These are phyloP conservation scores for Plagodis pulveraria DNA, from an alignment of 2,888 invertebrate genomes.

Conservation along the genomic window DNA sequence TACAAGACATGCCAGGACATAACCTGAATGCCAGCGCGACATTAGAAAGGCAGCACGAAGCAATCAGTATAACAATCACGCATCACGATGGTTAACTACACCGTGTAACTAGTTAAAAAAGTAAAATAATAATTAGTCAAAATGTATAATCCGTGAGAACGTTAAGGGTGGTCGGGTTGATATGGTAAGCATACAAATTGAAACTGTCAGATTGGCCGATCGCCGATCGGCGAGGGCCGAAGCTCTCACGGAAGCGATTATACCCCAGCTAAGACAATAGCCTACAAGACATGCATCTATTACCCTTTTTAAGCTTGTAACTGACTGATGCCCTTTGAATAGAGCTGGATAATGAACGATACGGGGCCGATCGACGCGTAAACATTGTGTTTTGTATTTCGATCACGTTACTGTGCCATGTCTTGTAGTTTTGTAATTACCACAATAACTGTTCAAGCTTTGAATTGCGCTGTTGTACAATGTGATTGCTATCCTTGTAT, in stretches of 20 bases:
- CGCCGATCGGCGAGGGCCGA: constrained; percentile 53
- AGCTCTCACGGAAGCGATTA: constrained; percentile 82
- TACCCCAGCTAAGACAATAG: constrained; percentile 75
- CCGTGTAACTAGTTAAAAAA: constrained; percentile 66
- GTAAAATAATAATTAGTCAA: constrained; percentile 77
- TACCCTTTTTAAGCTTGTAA: constrained; percentile 72
- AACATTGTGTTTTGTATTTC: constrained; percentile 40
- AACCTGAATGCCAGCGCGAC: constrained; percentile 34
- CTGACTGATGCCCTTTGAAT: constrained; percentile 67
- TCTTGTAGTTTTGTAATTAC: constrained; percentile 41
- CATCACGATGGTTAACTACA: constrained; percentile 61
- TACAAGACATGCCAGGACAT: constrained; percentile 35
- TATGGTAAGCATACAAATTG: constrained; percentile 73
- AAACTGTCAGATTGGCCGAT: constrained; percentile 65
- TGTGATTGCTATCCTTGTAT: too few species aligned
- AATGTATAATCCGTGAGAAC: constrained; percentile 74
- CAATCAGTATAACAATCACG: constrained; percentile 62
- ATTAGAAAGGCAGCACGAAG: constrained; percentile 44
- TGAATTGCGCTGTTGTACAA: constrained; percentile 15
- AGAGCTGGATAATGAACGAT: constrained; percentile 57
- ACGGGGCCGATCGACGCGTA: constrained; percentile 30
- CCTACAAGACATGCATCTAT: constrained; percentile 81
- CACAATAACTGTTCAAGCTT: constrained; percentile 37
- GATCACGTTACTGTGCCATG: constrained; percentile 34
- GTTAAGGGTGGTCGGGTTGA: constrained; percentile 65